Percentiles rank a stretch among this genome's conserved stretches.
Evolutionary conservation across 2,797 vertebrate species (phyloP).

Genomic region (Halcyon leucocephala): DNA sequence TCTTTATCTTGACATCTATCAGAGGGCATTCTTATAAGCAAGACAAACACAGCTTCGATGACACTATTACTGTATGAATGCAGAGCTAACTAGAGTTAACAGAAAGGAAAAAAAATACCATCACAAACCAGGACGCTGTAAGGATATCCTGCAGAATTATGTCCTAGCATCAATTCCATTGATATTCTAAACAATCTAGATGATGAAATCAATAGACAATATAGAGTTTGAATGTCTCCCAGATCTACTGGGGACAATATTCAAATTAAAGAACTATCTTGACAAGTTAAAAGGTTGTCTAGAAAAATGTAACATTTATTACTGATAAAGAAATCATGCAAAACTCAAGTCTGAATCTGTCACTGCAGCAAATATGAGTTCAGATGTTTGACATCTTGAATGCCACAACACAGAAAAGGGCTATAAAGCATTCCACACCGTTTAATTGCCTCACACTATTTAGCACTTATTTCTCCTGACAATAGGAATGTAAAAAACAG

Average conservation of each 20-base stretch:
- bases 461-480: background rate
- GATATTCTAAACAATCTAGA: background rate
- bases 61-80: background rate
- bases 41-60: background rate
- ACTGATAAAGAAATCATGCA: background rate
- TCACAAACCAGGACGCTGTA: background rate
- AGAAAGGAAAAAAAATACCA: background rate
- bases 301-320: background rate
- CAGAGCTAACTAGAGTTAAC: background rate
- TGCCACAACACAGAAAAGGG: background rate
- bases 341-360: background rate
- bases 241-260: background rate
- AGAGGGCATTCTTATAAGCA: background rate
- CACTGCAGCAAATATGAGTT: background rate
- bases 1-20: background rate
- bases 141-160: background rate
- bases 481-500: fast-evolving
- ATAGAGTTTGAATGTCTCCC: background rate
- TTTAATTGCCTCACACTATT: background rate
- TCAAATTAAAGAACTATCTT: background rate
- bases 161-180: background rate
- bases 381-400: background rate
- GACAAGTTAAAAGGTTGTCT: background rate
- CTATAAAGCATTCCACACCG: background rate
- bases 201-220: background rate